phyloP scores from a whole-genome alignment of 2,797 vertebrate species.

The Poliocrania exsul region DNA sequence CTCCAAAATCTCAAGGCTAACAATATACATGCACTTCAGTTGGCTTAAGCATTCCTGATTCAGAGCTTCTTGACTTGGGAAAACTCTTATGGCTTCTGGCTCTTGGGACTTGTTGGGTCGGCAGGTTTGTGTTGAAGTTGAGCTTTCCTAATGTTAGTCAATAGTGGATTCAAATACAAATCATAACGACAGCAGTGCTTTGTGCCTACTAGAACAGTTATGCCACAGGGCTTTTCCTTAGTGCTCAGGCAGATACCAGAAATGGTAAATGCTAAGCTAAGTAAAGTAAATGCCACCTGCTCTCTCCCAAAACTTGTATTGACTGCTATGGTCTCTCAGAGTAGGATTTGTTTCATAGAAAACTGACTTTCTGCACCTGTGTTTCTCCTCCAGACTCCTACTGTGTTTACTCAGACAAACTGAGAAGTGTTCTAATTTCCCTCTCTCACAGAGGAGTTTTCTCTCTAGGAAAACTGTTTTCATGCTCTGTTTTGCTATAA shows the following conservation, averaged over 20 bases:
- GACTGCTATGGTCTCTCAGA: background rate
- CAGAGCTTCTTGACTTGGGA: background rate
- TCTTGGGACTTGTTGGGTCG: background rate
- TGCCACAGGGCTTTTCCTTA: background rate
- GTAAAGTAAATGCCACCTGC: background rate
- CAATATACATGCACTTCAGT: background rate
- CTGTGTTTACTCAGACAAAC: background rate
- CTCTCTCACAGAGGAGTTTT: background rate
- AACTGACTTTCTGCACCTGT: background rate
- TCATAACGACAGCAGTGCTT: background rate
- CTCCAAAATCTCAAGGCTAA: background rate
- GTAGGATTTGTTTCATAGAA: background rate
- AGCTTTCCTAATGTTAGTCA: background rate
- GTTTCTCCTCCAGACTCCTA: background rate
- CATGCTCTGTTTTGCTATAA: background rate
- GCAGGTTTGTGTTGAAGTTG: background rate
- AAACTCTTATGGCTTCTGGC: background rate
- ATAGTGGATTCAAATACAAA: background rate
- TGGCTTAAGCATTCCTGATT: background rate
- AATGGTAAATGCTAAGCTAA: background rate
- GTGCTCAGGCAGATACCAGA: background rate
- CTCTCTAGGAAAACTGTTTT: background rate
- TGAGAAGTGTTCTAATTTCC: background rate
- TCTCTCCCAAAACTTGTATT: fast-evolving
- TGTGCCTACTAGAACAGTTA: background rate